Evolutionary conservation across 37 sponge, comb jelly and placozoan species (phyloP).

Genomic region (Cladorhizidae sp.): DNA sequence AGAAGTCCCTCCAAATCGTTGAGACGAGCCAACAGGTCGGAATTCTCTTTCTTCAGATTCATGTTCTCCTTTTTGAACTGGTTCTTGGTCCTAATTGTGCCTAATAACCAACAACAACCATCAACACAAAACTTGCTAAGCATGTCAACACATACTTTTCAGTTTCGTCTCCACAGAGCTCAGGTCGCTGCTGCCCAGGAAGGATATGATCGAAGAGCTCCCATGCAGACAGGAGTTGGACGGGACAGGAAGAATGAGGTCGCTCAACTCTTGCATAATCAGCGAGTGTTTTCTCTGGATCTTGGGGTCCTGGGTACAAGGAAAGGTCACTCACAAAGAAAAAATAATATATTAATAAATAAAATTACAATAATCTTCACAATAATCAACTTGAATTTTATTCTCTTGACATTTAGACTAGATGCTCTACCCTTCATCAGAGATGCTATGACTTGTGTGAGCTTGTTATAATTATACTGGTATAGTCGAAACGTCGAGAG

Average conservation of each 20-base stretch:
- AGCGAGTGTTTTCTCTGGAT: background rate
- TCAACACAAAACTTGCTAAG: no score
- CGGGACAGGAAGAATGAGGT: conserved; percentile 7
- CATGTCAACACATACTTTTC: background rate
- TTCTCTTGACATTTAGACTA: no score
- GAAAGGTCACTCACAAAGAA: background rate
- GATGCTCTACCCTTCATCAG: no score
- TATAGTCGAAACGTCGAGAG: no score
- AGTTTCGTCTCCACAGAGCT: conserved; percentile 5
- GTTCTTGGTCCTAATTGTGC: background rate
- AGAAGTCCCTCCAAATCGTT: no score
- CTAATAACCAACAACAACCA: background rate
- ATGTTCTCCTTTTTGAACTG: conserved; percentile 27
- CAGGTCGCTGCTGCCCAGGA: background rate
- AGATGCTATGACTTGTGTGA: no score
- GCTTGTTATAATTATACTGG: no score
- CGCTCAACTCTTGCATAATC: conserved; percentile 22
- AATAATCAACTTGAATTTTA: background rate
- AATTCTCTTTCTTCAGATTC: background rate
- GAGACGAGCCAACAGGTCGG: conserved; percentile 1
- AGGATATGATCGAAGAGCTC: background rate
- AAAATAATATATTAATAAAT: background rate
- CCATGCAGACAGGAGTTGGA: background rate
- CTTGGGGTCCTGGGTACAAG: background rate
- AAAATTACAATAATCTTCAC: background rate